These are phyloP conservation scores for Falco rusticolus DNA, from an alignment of 2,797 vertebrate species.

Conservation along the genomic window DNA sequence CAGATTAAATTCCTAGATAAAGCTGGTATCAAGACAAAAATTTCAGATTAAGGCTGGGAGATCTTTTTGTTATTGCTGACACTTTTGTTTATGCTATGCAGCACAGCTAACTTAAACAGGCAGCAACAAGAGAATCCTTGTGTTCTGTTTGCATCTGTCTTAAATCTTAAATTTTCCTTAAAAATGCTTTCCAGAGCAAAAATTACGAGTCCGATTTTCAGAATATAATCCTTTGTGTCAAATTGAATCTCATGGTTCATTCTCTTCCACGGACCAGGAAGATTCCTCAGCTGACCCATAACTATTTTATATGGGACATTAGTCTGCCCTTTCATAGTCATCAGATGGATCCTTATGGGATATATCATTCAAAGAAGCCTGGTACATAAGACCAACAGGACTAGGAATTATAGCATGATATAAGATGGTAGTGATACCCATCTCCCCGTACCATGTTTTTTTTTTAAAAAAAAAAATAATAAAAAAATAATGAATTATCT, in stretches of 20 bases:
- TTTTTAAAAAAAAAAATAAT: not conserved
- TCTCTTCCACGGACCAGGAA: not conserved
- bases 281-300: not conserved
- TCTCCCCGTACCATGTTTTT: accelerated
- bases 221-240: not conserved
- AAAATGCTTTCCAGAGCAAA: not conserved
- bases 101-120: not conserved
- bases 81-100: not conserved
- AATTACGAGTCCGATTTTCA: not conserved
- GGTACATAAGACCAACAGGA: not conserved
- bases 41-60: not conserved
- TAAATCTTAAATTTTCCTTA: not conserved
- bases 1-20: not conserved
- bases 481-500: not conserved
- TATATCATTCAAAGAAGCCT: not conserved
- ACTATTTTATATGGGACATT: not conserved
- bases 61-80: not conserved
- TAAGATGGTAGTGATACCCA: accelerated
- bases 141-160: not conserved
- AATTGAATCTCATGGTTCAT: not conserved
- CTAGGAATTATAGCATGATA: not conserved
- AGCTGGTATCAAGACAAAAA: not conserved
- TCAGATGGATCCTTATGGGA: not conserved
- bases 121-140: not conserved
- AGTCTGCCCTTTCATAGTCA: not conserved